Evolutionary conservation across 2,113 vertebrate genomes (phyloP).

Genomic region (Corythaixoides concolor): DNA sequence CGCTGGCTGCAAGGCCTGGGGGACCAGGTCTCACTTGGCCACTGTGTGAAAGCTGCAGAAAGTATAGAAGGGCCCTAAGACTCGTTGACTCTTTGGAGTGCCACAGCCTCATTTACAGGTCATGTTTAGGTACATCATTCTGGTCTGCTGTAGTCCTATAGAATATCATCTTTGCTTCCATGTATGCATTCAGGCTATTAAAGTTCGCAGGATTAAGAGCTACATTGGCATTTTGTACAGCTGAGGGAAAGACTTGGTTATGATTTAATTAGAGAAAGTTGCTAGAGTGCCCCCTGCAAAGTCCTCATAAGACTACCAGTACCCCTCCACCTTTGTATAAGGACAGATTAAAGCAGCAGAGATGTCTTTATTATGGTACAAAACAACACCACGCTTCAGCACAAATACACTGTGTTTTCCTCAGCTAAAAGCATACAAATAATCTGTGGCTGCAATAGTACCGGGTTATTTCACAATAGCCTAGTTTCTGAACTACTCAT

Average conservation of each 20-base stretch:
- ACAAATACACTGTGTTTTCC: background rate
- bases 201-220: background rate
- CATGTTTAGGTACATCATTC: background rate
- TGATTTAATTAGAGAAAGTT: background rate
- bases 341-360: background rate
- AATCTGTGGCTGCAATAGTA: background rate
- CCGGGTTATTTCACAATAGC: background rate
- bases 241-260: background rate
- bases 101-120: background rate
- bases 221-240: background rate
- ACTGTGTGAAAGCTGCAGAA: background rate
- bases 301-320: background rate
- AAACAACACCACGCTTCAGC: background rate
- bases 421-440: background rate
- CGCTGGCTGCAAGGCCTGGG: background rate
- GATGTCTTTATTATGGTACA: background rate
- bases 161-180: background rate
- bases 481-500: background rate
- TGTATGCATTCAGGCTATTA: background rate
- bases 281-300: background rate
- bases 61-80: background rate
- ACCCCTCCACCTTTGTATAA: background rate
- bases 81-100: accelerated
- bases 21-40: background rate
- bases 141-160: background rate